Conservation (phyloP, 2,888 invertebrate genomes). For the Drosophila koepferae region DNA sequence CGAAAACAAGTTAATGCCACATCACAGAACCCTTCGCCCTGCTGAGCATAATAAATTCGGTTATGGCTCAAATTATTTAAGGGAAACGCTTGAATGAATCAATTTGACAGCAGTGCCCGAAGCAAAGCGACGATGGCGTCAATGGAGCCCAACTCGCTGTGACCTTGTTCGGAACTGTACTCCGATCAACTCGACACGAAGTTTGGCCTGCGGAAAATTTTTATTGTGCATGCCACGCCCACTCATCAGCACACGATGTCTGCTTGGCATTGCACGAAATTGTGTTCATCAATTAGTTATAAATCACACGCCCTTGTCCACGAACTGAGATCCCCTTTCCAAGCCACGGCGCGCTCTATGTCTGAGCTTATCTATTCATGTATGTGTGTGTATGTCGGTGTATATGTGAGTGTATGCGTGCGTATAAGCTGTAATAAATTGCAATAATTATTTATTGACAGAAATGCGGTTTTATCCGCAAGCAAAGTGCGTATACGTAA, state of each 20-base stretch:
- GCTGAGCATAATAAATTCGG: slow-evolving; percentile 63
- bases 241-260: slow-evolving; percentile 17
- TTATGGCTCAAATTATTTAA: slow-evolving; percentile 75
- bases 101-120: slow-evolving; percentile 43
- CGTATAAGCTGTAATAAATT: slow-evolving; percentile 36
- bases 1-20: slow-evolving; percentile 25
- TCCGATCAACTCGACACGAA: slow-evolving; percentile 27
- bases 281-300: slow-evolving; percentile 73
- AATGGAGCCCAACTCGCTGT: background rate
- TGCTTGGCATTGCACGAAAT: slow-evolving; percentile 45
- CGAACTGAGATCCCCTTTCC: slow-evolving; percentile 11
- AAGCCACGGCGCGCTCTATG: too few species aligned
- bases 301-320: slow-evolving; percentile 58
- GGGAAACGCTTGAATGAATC: slow-evolving; percentile 66
- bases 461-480: slow-evolving; percentile 26
- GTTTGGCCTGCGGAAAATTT: background rate
- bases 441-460: slow-evolving; percentile 46
- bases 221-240: slow-evolving; percentile 25
- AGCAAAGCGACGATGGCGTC: slow-evolving; percentile 5
- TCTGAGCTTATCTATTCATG: background rate
- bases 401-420: background rate
- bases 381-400: background rate
- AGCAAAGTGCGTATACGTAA: slow-evolving; percentile 36
- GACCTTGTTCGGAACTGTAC: slow-evolving; percentile 64
- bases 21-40: slow-evolving; percentile 2